These are phyloP conservation scores for Squalus acanthias DNA, from an alignment of 2,797 vertebrate genomes.

Conservation along the genomic window DNA sequence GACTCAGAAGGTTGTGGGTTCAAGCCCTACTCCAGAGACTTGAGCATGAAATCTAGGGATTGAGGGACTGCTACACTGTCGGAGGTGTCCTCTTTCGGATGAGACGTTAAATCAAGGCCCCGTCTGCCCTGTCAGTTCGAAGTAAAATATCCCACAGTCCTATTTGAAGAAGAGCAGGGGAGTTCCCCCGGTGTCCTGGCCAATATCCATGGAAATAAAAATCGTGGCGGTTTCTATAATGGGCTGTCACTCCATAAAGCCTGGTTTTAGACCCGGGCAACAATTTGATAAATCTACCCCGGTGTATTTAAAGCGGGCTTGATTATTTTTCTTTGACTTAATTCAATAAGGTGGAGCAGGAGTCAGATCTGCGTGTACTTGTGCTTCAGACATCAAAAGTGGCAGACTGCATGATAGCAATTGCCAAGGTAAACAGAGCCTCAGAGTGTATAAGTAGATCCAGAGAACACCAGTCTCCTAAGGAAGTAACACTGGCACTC, in stretches of 20 bases:
- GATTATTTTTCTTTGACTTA: background rate
- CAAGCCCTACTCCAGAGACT: background rate
- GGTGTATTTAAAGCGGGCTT: background rate
- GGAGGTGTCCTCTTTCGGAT: background rate
- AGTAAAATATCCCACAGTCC: background rate
- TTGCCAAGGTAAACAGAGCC: constrained; percentile 13
- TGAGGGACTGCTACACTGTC: background rate
- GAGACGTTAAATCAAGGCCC: background rate
- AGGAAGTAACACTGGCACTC: constrained; percentile 23
- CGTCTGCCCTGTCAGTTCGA: background rate
- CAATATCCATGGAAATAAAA: background rate
- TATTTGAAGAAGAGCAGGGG: background rate
- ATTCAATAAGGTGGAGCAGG: background rate
- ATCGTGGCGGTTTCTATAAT: background rate
- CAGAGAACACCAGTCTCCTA: background rate
- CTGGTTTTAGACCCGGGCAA: background rate
- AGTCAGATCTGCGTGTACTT: background rate
- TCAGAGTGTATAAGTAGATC: background rate
- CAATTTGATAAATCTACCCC: background rate
- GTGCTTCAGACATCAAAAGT: background rate
- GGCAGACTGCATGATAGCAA: background rate
- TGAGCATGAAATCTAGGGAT: background rate
- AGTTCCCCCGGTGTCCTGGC: background rate
- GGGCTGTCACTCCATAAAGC: background rate
- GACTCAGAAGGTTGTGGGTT: background rate